Conservation (phyloP, 2,888 invertebrate genomes). For the Dexiosoma caninum region DNA sequence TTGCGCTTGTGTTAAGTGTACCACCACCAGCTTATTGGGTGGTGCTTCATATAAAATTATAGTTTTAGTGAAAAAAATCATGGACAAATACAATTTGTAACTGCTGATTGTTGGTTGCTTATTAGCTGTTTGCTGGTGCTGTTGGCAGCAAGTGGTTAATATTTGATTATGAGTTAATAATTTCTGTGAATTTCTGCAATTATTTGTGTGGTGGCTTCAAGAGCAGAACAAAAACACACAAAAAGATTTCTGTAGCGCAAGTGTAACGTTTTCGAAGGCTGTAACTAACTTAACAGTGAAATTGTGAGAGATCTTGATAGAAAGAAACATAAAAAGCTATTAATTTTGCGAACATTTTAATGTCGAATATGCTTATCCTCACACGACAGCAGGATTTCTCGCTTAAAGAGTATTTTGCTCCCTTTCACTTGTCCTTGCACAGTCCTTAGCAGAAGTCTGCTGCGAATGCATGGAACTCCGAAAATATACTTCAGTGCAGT, state of each 20-base stretch:
- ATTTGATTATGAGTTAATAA: background rate
- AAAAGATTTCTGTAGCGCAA: background rate
- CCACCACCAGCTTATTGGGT: conserved; percentile 33
- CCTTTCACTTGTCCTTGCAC: too few relatives aligned
- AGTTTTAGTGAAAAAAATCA: conserved; percentile 24
- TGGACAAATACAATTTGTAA: conserved; percentile 5
- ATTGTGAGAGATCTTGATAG: too few relatives aligned
- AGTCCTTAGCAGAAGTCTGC: too few relatives aligned
- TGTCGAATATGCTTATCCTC: too few relatives aligned
- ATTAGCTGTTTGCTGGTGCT: conserved; percentile 7
- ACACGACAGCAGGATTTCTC: too few relatives aligned
- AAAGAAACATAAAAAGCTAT: too few relatives aligned
- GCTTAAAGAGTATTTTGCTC: too few relatives aligned
- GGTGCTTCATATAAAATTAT: conserved; percentile 28
- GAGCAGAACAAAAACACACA: background rate
- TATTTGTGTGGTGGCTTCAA: background rate
- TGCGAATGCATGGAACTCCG: too few relatives aligned
- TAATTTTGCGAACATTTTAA: too few relatives aligned
- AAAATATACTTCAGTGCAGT: too few relatives aligned
- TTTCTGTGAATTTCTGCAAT: background rate
- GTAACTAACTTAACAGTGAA: too few relatives aligned
- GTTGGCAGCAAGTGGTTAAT: background rate
- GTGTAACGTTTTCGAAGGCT: too few relatives aligned
- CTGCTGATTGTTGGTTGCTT: conserved; percentile 7
- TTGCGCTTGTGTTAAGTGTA: conserved; percentile 31